Evolutionary conservation across 2,113 vertebrate genomes (phyloP), one percentile per base, ranked within the genome.

Genomic region (Protobothrops flavoviridis): DNA sequence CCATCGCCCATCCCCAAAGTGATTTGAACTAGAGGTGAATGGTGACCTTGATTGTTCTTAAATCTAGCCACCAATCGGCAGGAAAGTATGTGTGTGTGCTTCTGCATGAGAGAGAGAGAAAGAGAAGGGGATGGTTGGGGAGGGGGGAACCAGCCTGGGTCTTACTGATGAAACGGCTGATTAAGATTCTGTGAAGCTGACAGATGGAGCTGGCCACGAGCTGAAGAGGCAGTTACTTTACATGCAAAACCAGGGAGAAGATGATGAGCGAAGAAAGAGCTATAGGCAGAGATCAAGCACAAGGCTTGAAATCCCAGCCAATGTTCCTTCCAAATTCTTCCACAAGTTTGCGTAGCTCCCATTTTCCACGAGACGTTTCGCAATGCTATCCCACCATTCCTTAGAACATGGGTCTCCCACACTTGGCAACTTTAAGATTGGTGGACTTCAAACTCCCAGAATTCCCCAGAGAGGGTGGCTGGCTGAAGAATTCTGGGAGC

Each of bases 171-270:
- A 93, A 86, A 89, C 1, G n/a, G n/a, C 50, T 93, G 92, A 93
- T 93, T 93, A 93, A 93, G 89, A 93, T 93, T 93, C 92, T 64
- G 92, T 87, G 89, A 53, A 57, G 45, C 81, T 90, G 92, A 87
- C 48, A 24, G n/a, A 93, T 93, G 74, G 56, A 87, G 74, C 92
- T 23, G 92, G 89, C 90, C 89, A 90, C 3, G 23, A 87, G 89
- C 45, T 20, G 64, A 48, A 15, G 81, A 87, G 55, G 89, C 92
- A 90, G 92, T 53, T 93, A 43, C 89, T 93, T 93, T 93, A 85
- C 81, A 87, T 90, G 92, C 89, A 87, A 56, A n/a, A 9, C 23
- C 55, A 86, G 45, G 3, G 48, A 87, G 89, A 64, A 53, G 89
- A 57, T 64, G 92, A 90, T 10, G 56, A 64, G 69, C 53, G 48